phyloP scores from a whole-genome alignment of 2,888 invertebrate genomes.

The Noctua janthe region DNA sequence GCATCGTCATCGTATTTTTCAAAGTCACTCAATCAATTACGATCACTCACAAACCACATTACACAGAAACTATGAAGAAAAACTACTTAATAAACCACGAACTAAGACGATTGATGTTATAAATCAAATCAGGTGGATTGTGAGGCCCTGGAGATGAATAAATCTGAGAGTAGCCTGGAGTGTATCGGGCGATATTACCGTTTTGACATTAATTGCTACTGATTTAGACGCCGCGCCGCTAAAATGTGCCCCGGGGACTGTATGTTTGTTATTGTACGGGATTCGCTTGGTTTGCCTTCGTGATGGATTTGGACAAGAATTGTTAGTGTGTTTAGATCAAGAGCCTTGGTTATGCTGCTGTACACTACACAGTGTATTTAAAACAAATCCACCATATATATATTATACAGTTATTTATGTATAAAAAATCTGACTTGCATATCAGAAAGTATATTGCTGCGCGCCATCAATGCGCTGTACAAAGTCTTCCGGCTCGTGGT shows the following conservation, averaged over 20 bases:
- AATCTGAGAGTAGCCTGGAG: slow-evolving; percentile 80
- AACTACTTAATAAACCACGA: slow-evolving; percentile 65
- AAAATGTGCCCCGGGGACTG: slow-evolving; percentile 75
- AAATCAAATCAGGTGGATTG: slow-evolving; percentile 69
- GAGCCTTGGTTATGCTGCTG: background rate
- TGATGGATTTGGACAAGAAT: slow-evolving; percentile 26
- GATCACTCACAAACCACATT: slow-evolving; percentile 26
- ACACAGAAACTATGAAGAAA: slow-evolving; percentile 58
- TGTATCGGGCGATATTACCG: slow-evolving; percentile 80
- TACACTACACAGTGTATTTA: background rate
- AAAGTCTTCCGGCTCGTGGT: background rate
- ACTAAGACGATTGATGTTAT: slow-evolving; percentile 64
- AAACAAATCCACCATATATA: background rate
- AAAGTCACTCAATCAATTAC: slow-evolving; percentile 48
- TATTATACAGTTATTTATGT: background rate
- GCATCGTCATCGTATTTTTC: slow-evolving; percentile 29
- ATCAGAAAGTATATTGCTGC: background rate
- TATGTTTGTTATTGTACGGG: slow-evolving; percentile 43
- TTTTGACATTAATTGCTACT: slow-evolving; percentile 86
- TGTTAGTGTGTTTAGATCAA: background rate
- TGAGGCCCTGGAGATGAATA: slow-evolving; percentile 75
- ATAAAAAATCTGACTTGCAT: background rate
- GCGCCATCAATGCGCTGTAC: background rate
- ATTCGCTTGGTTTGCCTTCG: slow-evolving; percentile 35
- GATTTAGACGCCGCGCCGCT: slow-evolving; percentile 78